Base-by-base conservation (phyloP, 2,888 invertebrate genomes). In the Rhodophaea formosa region DNA sequence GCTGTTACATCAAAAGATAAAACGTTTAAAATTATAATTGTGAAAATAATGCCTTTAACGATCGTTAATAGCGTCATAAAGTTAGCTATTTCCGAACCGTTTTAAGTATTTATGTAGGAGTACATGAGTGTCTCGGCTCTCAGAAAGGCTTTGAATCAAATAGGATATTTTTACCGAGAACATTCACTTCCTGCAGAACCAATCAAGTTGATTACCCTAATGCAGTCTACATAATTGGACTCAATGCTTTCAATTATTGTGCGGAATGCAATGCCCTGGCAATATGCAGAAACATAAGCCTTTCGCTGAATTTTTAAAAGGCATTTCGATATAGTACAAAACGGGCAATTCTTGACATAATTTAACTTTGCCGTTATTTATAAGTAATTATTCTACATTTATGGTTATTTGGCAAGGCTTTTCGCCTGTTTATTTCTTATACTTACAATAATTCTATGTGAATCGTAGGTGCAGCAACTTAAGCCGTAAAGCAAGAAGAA, bases 131-230 rank as follows among this genome's bases (percentile, higher is more conserved):
- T 39, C 39, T 39, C 39, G n/a, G n/a, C n/a, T 8, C 10, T 12
- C 35, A n/a, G 39, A 10, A 6, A 16, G 17, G 16, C 45, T 45
- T 10, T 45, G 45, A 17, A 16, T 45, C 17, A 46, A 46, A 46
- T 29, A 17, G 16, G n/a, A n/a, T 46, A 12, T 46, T n/a, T 46
- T 46, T 23, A n/a, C 46, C 17, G 23, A 7, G 46, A 46, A 23
- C 6, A 23, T 46, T 10, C 23, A 46, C n/a, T 32, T 30, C 47
- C 49, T 14, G 49, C 7, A 49, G 16, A 15, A 29, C 42, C 66
- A 61, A 66, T 69, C 62, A 65, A 68, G 69, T 76, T 74, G 69
- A 76, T 75, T 74, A 77, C 54, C 66, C 63, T 74, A 74, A 75
- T 72, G 66, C 47, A 53, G 68, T 61, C 58, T 55, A 57, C 63